Evolutionary conservation across 1,140 invertebrate genomes (phyloP), one percentile per base, ranked within the genome.

Genomic region (Andricus grossulariae): DNA sequence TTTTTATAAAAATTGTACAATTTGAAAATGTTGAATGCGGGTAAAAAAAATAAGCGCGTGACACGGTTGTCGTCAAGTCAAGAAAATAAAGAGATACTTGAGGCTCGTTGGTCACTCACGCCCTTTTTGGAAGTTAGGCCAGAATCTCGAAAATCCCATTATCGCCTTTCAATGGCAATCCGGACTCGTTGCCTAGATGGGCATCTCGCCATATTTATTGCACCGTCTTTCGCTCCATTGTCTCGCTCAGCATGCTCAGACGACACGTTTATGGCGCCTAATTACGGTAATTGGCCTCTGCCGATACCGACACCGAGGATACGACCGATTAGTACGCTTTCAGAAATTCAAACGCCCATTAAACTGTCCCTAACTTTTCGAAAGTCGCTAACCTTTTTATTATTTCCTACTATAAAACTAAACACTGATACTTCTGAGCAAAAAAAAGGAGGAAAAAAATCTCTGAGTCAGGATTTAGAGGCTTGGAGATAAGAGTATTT

Each of bases 341-440:
- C 60, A 66, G 60, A 66, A 66, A 66, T 66, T 21, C 25, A 66
- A 66, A 66, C 60, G 60, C 60, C 60, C 25, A 66, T 66, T 66
- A 66, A 66, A 66, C 60, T 66, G 60, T 66, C 60, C 60, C 39
- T 66, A 66, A 25, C 25, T 66, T 66, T 25, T 66, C 60, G 25
- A 66, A 66, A 66, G 60, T 66, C 60, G 60, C 60, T 66, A 66
- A 66, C 60, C 60, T 66, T 66, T 66, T 66, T 66, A 66, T 66
- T 66, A 66, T 25, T 66, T 66, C 60, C 60, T 66, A 66, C 60
- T 66, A 66, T 66, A 66, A 66, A 66, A 66, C 60, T 66, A 0
- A 66, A 66, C 60, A 66, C 60, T 3, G 39, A 39, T 39, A 66
- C 60, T n/a, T 7, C 25, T 39, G 8, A 16, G n/a, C 32, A 66